A percentile compares a stretch with the other conserved stretches of the same genome.
Evolutionary conservation across 2,888 invertebrate species (phyloP).

Genomic region (Cephus runcator): DNA sequence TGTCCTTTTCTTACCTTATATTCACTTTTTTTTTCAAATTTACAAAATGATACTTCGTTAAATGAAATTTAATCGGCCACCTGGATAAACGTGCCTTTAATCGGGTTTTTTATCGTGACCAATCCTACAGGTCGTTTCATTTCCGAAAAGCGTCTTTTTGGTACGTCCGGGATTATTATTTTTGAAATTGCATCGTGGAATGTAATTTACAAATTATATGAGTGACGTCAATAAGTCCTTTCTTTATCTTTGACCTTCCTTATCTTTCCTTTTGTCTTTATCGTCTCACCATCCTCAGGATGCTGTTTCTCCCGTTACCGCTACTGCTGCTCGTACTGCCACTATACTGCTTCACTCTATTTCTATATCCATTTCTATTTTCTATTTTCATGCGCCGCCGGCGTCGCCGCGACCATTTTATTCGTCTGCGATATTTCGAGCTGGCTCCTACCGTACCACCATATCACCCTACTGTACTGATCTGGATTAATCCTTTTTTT

Average conservation of each 20-base stretch:
- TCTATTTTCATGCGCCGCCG: conserved; percentile 51
- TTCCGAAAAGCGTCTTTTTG: not conserved
- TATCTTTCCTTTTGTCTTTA: not conserved
- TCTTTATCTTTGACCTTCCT: not conserved
- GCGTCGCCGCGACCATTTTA: conserved; percentile 56
- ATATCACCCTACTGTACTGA: not conserved
- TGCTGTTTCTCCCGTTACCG: not conserved
- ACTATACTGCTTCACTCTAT: conserved; percentile 37
- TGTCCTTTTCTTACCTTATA: not conserved
- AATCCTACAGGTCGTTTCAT: not conserved
- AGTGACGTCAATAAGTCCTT: not conserved
- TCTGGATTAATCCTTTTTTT: not conserved
- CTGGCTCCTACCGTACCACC: conserved; percentile 3
- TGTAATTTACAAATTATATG: not conserved
- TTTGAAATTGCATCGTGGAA: not conserved
- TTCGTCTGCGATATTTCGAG: conserved; percentile 62
- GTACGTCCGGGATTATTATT: not conserved
- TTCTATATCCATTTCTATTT: conserved; percentile 56
- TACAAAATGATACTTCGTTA: not conserved
- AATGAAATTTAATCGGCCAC: not conserved
- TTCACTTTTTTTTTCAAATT: not conserved
- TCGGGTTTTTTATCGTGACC: not conserved
- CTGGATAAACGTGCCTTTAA: not conserved
- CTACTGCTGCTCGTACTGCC: not conserved
- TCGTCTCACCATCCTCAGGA: not conserved